phyloP scores from a whole-genome alignment of 2,888 invertebrate genomes.

The Allacma fusca region DNA sequence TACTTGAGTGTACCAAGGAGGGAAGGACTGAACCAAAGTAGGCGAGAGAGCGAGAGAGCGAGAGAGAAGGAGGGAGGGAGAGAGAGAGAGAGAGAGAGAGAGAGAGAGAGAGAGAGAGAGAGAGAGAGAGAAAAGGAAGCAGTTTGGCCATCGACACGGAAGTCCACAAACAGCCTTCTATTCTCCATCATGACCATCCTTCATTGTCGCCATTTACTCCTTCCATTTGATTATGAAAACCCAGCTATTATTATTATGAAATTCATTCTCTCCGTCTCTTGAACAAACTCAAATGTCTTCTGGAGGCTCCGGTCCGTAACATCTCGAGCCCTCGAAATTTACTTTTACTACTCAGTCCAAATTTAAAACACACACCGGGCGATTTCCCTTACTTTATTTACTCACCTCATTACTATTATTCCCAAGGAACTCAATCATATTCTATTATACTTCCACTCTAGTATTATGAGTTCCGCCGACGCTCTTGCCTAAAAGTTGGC shows the following conservation, averaged over 20 bases:
- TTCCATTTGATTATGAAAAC: constrained; percentile 36
- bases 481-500: too few relatives aligned
- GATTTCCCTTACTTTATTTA: neutral
- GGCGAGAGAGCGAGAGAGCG: neutral
- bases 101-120: constrained; percentile 8
- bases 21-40: neutral
- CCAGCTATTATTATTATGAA: constrained; percentile 30
- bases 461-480: too few relatives aligned
- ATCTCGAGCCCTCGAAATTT: neutral
- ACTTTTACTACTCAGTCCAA: neutral
- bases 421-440: neutral
- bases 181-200: constrained; percentile 20
- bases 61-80: neutral
- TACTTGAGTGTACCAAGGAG: neutral
- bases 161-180: constrained; percentile 44
- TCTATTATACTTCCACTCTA: neutral
- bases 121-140: constrained; percentile 28
- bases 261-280: constrained; percentile 17
- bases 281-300: constrained; percentile 1
- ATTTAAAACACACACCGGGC: neutral
- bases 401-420: neutral
- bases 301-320: neutral
- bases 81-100: constrained; percentile 28
- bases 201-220: constrained; percentile 29
- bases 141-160: constrained; percentile 44